Evolutionary conservation across 2,113 vertebrate species (phyloP).

Genomic region (Sander vitreus): DNA sequence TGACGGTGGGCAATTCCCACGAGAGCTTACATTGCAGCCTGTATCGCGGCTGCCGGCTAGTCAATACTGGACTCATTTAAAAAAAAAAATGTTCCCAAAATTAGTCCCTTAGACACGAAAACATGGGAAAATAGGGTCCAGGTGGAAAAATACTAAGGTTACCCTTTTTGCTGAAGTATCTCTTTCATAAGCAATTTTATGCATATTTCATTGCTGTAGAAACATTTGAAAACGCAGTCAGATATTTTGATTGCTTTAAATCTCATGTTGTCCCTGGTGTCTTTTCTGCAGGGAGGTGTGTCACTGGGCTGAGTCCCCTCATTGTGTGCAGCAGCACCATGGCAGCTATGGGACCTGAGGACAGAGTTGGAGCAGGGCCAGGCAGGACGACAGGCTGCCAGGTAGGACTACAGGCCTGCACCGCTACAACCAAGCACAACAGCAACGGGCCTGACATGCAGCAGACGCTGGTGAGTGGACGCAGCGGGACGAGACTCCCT

Average conservation of each 20-base stretch:
- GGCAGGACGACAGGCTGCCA: slow-evolving; percentile 8
- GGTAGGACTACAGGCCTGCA: slow-evolving; percentile 1
- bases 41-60: too few species aligned
- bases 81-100: too few species aligned
- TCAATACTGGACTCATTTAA: too few species aligned
- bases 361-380: slow-evolving; percentile 42
- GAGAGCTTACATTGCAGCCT: too few species aligned
- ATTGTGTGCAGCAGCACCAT: slow-evolving; percentile 69
- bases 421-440: slow-evolving; percentile 11
- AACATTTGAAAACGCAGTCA: neutral
- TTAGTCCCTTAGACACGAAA: too few species aligned
- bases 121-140: too few species aligned
- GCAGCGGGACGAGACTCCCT: neutral
- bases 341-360: slow-evolving; percentile 79
- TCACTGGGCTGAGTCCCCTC: slow-evolving; percentile 57
- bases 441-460: slow-evolving; percentile 32
- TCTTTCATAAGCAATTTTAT: neutral
- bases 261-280: slow-evolving; percentile 6
- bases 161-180: neutral
- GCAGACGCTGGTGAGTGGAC: slow-evolving; percentile 63
- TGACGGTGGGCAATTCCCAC: too few species aligned
- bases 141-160: too few species aligned
- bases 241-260: neutral
- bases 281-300: slow-evolving; percentile 53
- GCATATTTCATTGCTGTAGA: neutral